Conservation (phyloP, 1,140 invertebrate genomes). For the Papilio machaon region DNA sequence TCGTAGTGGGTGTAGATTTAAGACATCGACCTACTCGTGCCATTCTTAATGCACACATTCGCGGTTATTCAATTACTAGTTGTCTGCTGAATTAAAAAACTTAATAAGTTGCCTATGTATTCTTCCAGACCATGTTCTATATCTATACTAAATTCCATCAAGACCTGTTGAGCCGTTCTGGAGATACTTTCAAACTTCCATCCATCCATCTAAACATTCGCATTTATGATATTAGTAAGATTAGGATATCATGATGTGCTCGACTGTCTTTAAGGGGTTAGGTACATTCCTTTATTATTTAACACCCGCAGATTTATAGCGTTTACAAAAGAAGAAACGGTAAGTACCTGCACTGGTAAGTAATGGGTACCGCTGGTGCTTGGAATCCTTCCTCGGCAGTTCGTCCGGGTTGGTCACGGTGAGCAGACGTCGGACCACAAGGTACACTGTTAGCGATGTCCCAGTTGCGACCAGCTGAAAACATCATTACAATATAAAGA, state of each 20-base stretch:
- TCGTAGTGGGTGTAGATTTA: not conserved
- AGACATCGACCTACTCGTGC: not conserved
- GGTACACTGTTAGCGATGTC: conserved; percentile 71
- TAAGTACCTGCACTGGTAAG: conserved; percentile 59
- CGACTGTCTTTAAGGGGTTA: not conserved
- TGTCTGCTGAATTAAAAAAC: too few relatives aligned
- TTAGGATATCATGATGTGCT: not conserved
- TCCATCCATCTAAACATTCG: too few relatives aligned
- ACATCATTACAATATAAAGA: conserved; percentile 18
- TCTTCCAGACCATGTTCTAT: too few relatives aligned
- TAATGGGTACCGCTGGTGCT: conserved; percentile 70
- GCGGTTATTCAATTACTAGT: not conserved
- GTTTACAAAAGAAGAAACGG: not conserved
- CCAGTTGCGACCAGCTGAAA: conserved; percentile 67
- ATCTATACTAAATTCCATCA: too few relatives aligned
- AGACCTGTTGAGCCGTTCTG: too few relatives aligned
- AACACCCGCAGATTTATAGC: not conserved
- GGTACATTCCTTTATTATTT: not conserved
- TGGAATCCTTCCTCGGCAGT: conserved; percentile 55
- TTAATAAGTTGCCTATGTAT: too few relatives aligned
- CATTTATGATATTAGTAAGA: not conserved
- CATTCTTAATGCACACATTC: conserved; percentile 16
- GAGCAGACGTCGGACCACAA: conserved; percentile 64
- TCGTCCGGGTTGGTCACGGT: conserved; percentile 45
- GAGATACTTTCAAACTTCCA: too few relatives aligned